Evolutionary conservation across 2,113 vertebrate genomes (phyloP).

Genomic region (Alligator mississippiensis): DNA sequence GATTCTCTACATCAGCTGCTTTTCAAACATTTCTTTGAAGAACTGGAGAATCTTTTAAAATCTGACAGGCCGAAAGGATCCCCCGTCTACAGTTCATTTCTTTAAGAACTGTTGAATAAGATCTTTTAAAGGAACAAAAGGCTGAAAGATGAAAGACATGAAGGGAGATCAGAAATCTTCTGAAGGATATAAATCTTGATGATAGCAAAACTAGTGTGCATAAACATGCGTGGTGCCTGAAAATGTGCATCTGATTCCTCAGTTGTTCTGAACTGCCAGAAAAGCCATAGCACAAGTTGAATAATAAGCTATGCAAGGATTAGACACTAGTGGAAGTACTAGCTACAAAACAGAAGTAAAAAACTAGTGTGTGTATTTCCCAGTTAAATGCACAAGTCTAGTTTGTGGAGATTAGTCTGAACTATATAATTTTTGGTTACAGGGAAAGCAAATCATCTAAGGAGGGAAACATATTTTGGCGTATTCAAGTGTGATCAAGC

Average conservation of each 20-base stretch:
- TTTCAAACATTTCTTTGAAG: neutral
- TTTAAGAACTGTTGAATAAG: neutral
- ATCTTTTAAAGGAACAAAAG: constrained; percentile 5
- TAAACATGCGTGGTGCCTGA: neutral
- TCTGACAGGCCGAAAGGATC: neutral
- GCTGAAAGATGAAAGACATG: neutral
- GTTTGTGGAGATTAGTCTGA: neutral
- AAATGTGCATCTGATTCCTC: neutral
- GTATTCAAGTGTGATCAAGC: neutral
- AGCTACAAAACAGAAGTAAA: neutral
- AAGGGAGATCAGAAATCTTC: neutral
- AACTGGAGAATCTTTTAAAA: constrained; percentile 21
- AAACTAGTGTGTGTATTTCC: accelerated
- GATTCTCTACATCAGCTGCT: neutral
- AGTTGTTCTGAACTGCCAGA: neutral
- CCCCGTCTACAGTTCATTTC: neutral
- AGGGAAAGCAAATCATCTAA: neutral
- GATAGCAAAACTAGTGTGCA: neutral
- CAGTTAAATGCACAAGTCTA: neutral
- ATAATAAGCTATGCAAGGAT: neutral
- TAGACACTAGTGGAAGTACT: neutral
- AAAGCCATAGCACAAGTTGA: neutral
- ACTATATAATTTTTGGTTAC: neutral
- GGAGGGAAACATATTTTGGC: neutral
- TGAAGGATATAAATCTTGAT: constrained; percentile 1